Percentiles rank a stretch among this genome's conserved stretches.
Evolutionary conservation across 1,140 invertebrate genomes (phyloP).

Genomic region (Leptinotarsa defecta): DNA sequence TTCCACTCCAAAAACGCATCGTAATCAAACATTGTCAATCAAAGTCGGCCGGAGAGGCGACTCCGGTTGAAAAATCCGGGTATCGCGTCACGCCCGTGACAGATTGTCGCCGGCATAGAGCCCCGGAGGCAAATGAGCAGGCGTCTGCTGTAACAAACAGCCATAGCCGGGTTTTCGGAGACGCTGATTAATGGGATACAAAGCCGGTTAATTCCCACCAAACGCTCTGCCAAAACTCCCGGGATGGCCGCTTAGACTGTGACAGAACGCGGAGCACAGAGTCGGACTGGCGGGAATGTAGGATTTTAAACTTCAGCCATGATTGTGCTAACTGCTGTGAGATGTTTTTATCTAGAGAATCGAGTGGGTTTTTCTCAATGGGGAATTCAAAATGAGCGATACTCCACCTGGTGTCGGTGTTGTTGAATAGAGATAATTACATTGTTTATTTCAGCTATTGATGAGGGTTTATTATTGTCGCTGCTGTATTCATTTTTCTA

Average conservation of each 20-base stretch:
- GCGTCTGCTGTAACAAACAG: slow-evolving; percentile 53
- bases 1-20: background rate
- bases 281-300: too few species aligned
- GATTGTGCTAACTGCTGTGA: too few species aligned
- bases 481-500: too few species aligned
- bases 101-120: slow-evolving; percentile 11
- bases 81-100: background rate
- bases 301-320: too few species aligned
- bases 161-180: slow-evolving; percentile 54
- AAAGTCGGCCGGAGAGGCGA: slow-evolving; percentile 17
- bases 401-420: too few species aligned
- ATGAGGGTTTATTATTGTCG: too few species aligned
- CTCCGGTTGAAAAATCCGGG: background rate
- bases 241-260: slow-evolving; percentile 45
- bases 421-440: too few species aligned
- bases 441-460: too few species aligned
- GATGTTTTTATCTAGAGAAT: too few species aligned
- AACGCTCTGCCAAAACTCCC: slow-evolving; percentile 57
- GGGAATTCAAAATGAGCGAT: too few species aligned
- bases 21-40: slow-evolving; percentile 21
- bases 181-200: slow-evolving; percentile 57
- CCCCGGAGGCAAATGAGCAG: slow-evolving; percentile 32
- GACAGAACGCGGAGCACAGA: slow-evolving; percentile 1
- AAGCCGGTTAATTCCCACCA: slow-evolving; percentile 57
- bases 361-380: too few species aligned